A percentile compares a stretch with the other conserved stretches of the same genome.
phyloP scores from a whole-genome alignment of 1,140 invertebrate species.

The Matsumurasca onukii region DNA sequence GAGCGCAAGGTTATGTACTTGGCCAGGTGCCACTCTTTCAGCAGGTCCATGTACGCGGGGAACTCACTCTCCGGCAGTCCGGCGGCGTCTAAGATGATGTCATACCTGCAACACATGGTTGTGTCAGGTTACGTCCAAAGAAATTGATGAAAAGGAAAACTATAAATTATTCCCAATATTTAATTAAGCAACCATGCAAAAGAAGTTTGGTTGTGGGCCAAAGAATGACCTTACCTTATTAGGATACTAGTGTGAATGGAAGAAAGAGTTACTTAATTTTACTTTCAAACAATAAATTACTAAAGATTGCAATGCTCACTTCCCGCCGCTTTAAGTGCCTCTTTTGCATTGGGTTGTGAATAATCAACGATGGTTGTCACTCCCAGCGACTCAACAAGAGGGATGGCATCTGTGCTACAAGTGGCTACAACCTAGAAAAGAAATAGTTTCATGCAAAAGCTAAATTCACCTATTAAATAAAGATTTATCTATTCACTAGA shows the following conservation, averaged over 20 bases:
- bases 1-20: slow-evolving; percentile 83
- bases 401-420: slow-evolving; percentile 71
- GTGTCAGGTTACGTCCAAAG: slow-evolving; percentile 17
- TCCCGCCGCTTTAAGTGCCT: slow-evolving; percentile 60
- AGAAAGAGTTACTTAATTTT: too few species aligned
- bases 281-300: too few species aligned
- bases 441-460: neutral
- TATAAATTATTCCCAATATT: too few species aligned
- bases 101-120: slow-evolving; percentile 60
- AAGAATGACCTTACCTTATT: too few species aligned
- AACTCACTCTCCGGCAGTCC: slow-evolving; percentile 65
- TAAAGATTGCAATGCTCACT: too few species aligned
- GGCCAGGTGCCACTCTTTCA: slow-evolving; percentile 66
- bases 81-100: slow-evolving; percentile 82
- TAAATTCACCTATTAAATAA: too few species aligned
- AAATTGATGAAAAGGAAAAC: neutral
- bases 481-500: too few species aligned
- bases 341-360: slow-evolving; percentile 57
- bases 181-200: too few species aligned
- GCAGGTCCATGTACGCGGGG: slow-evolving; percentile 47
- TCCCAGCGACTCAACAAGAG: slow-evolving; percentile 66
- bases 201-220: too few species aligned
- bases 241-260: too few species aligned
- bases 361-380: slow-evolving; percentile 82
- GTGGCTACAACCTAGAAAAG: slow-evolving; percentile 66